Evolutionary conservation across 2,113 vertebrate genomes (phyloP), one percentile per base, ranked within the genome.

Genomic region (Chlorocebus sabaeus): DNA sequence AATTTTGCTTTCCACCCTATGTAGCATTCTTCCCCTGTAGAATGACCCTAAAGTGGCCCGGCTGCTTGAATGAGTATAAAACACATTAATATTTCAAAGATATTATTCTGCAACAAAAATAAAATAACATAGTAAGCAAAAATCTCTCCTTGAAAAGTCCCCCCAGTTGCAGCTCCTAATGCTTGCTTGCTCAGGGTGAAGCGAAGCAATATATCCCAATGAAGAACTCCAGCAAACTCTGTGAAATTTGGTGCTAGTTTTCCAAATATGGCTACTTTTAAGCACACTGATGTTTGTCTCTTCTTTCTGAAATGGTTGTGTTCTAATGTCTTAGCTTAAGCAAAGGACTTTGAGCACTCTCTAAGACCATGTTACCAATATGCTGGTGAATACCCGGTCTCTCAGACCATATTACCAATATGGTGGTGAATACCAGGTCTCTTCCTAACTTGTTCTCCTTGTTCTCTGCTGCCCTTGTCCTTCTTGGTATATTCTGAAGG

Each of bases 101-200:
- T 85, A 52, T 48, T 61, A 30, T 70, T 78, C 78, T 84, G 43
- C 68, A 40, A 75, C n/a, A 52, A 67, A 32, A 52, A 52, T 59
- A n/a, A 93, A 92, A 84, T 43, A 84, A n/a, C 73, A 80, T 83
- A 55, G 57, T 40, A 90, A 83, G 59, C 79, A 79, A 55, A 87
- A 22, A 16, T 48, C 43, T 81, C 38, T 43, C 40, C 48, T n/a
- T 30, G 18, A 38, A 59, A 18, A 20, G 16, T 85, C 43, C 30
- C 35, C 57, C 35, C 20, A 55, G 18, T 23, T 16, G 14, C 8
- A 76, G 23, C 1, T 43, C 40, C 45, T 67, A 8, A 70, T 20
- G n/a, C 16, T 61, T 35, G 8, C 75, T 84, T 45, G 35, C 76
- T 40, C 11, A 27, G 14, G 57, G 9, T 18, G 13, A 89, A 1